A percentile compares a stretch with the other conserved stretches of the same genome.
Conservation (phyloP, 2,113 vertebrate genomes). For the Accipiter virgatus region DNA sequence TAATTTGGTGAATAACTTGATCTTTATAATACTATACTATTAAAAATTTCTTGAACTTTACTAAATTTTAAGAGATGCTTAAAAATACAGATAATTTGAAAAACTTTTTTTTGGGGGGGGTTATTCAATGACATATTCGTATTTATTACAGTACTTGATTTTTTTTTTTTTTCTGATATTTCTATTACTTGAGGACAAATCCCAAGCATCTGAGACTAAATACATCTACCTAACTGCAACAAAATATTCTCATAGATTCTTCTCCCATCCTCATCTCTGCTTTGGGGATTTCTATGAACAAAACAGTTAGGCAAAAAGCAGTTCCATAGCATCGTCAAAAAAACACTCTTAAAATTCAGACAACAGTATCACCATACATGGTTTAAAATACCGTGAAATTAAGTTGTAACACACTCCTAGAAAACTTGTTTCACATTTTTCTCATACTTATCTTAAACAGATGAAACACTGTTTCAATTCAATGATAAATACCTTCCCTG, state of each 20-base stretch:
- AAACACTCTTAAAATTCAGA: neutral
- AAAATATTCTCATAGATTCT: neutral
- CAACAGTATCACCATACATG: rapidly evolving
- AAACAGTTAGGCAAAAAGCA: neutral
- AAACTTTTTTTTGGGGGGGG: neutral
- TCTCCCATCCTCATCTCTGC: neutral
- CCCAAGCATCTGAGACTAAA: neutral
- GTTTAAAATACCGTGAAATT: neutral
- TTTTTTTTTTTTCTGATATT: neutral
- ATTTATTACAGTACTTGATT: neutral
- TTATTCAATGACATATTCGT: neutral
- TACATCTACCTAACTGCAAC: neutral
- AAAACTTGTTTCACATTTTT: neutral
- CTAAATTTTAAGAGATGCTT: neutral
- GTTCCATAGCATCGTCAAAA: neutral
- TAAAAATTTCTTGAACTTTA: neutral
- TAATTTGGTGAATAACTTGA: neutral
- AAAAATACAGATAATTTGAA: neutral
- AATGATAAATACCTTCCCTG: neutral
- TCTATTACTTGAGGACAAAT: neutral
- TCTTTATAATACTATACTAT: neutral
- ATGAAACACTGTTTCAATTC: neutral
- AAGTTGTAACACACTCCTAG: neutral
- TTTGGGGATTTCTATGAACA: neutral
- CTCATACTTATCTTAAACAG: neutral